These are phyloP conservation scores for Popillia japonica DNA, from an alignment of 1,140 invertebrate genomes.

Conservation along the genomic window DNA sequence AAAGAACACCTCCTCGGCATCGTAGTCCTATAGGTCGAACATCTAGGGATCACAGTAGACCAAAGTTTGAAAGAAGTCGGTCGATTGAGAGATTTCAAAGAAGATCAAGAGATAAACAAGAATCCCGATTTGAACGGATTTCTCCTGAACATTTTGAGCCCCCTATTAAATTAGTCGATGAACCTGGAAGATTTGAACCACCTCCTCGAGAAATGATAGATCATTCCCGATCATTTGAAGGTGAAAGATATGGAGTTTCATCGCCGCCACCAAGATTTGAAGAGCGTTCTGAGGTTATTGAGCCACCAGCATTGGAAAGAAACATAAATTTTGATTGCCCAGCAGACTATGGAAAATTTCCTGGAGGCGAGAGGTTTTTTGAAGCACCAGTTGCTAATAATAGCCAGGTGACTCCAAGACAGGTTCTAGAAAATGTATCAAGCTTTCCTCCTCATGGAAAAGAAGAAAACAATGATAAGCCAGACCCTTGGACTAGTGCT, in stretches of 20 bases:
- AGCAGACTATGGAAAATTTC: neutral
- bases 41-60: slow-evolving; percentile 17
- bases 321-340: slow-evolving; percentile 18
- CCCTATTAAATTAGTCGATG: neutral
- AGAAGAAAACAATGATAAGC: slow-evolving; percentile 32
- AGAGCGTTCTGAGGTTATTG: neutral
- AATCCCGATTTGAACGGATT: slow-evolving; percentile 15
- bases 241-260: neutral
- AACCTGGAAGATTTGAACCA: slow-evolving; percentile 6
- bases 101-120: slow-evolving; percentile 17
- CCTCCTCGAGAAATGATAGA: slow-evolving; percentile 6
- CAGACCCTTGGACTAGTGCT: slow-evolving; percentile 24
- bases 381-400: neutral
- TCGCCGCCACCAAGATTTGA: slow-evolving; percentile 11
- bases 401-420: neutral
- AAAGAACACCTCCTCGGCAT: neutral
- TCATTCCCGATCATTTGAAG: neutral
- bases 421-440: neutral
- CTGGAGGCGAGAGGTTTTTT: slow-evolving; percentile 7
- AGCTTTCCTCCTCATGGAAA: neutral
- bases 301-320: neutral
- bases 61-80: slow-evolving; percentile 22
- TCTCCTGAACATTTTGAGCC: neutral
- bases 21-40: neutral
- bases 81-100: slow-evolving; percentile 16